A percentile compares a stretch with the other conserved stretches of the same genome.
Conservation (phyloP, 2,888 invertebrate species). For the Drosophila vallismaia region DNA sequence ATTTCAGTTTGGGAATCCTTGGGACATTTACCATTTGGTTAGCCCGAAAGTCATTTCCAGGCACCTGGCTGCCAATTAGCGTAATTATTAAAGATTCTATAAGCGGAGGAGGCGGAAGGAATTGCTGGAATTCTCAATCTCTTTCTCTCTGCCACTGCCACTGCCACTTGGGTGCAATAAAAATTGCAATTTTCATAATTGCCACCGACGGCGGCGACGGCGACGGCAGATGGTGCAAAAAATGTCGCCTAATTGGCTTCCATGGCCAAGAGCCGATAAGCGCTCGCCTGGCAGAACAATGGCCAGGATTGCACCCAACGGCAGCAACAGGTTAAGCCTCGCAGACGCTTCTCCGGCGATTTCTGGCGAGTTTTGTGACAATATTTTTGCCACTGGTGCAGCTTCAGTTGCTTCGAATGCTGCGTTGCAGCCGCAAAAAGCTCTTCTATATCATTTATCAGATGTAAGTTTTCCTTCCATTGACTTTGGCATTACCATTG, state of each 20-base stretch:
- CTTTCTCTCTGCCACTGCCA: conserved; percentile 7
- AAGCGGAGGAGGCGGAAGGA: conserved; percentile 23
- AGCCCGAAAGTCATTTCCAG: conserved; percentile 50
- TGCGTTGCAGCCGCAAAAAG: conserved; percentile 46
- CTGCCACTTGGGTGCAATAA: conserved; percentile 67
- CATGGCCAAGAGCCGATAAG: conserved; percentile 60
- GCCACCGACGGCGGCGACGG: conserved; percentile 31
- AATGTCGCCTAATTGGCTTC: conserved; percentile 80
- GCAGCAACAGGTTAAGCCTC: conserved; percentile 49
- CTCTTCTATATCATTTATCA: conserved; percentile 77
- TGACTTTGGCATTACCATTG: conserved; percentile 66
- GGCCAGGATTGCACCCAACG: conserved; percentile 51
- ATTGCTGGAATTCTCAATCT: conserved; percentile 10
- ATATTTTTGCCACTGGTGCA: conserved; percentile 56
- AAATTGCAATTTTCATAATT: conserved; percentile 80
- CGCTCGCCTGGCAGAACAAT: conserved; percentile 65
- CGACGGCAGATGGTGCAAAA: conserved; percentile 74
- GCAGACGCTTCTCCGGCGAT: conserved; percentile 6
- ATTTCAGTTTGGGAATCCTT: conserved; percentile 48
- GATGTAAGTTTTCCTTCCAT: conserved; percentile 71
- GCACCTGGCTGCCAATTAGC: conserved; percentile 81
- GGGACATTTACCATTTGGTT: conserved; percentile 1
- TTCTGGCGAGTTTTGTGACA: conserved; percentile 47
- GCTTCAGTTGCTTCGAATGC: conserved; percentile 36
- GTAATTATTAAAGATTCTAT: conserved; percentile 79